Percentiles rank a stretch among this genome's conserved stretches.
Evolutionary conservation across 1,140 invertebrate species (phyloP).

Genomic region (Psix sp.): DNA sequence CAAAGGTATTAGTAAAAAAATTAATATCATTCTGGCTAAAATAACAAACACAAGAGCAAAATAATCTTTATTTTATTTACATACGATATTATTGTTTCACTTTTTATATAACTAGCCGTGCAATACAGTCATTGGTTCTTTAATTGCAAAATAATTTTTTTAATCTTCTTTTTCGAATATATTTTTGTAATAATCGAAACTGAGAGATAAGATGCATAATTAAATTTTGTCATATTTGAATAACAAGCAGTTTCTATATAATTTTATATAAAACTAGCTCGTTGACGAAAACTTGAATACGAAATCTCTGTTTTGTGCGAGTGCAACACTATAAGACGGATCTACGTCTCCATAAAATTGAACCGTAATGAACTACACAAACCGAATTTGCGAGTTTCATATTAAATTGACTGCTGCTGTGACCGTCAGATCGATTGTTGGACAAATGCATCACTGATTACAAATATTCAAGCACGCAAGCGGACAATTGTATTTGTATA

Average conservation of each 20-base stretch:
- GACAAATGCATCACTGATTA: conserved; percentile 28
- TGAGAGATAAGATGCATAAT: too few relatives aligned
- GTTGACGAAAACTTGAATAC: conserved; percentile 5
- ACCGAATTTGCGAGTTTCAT: conserved; percentile 29
- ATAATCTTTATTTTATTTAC: too few relatives aligned
- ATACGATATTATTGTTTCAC: too few relatives aligned
- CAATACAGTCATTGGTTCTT: too few relatives aligned
- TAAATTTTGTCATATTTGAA: too few relatives aligned
- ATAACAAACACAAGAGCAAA: too few relatives aligned
- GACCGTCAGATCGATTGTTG: conserved; percentile 25
- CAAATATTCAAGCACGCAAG: conserved; percentile 18
- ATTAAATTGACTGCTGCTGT: conserved; percentile 14
- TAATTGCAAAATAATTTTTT: too few relatives aligned
- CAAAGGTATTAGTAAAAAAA: too few relatives aligned
- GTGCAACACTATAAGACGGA: background rate
- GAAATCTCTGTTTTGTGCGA: conserved; percentile 6
- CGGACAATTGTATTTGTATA: conserved; percentile 11
- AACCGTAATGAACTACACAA: conserved; percentile 27
- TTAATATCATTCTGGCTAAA: too few relatives aligned
- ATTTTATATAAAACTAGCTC: background rate
- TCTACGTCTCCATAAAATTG: background rate
- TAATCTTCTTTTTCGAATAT: too few relatives aligned
- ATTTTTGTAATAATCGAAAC: too few relatives aligned
- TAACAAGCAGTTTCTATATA: background rate
- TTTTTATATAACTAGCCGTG: too few relatives aligned